Evolutionary conservation across 2,797 vertebrate genomes (phyloP), one percentile per base, ranked within the genome.

Genomic region (Anolis apletophallus): DNA sequence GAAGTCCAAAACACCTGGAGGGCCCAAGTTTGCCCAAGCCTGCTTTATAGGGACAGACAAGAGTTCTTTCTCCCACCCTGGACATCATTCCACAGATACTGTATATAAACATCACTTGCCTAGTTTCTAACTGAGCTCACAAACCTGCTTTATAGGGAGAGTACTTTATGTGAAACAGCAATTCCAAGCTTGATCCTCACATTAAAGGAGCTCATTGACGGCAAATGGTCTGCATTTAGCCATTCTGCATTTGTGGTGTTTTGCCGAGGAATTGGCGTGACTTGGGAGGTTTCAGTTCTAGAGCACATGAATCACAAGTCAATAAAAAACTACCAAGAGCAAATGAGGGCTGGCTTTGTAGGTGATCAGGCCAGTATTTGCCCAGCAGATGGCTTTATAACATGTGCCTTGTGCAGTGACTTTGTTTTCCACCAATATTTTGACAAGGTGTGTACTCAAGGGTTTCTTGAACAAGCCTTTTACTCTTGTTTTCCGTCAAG

Each of bases 371-470:
- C 40, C 80, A 32, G 19, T 80, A 19, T 3, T 64, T 64, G 71
- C 55, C 34, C 0, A 14, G 50, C 0, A 3, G 32, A 16, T 36
- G 3, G 32, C 0, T 0, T 19, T 50, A 68, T 19, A 40, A 50
- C 71, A 80, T 84, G 36, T 29, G 21, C 16, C 7, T 40, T 40
- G 32, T n/a, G 40, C 32, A 81, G 68, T 21, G 36, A 21, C 12
- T 3, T 0, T 0, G 0, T n/a, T 11, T 6, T 40, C 12, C 14
- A 23, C 34, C n/a, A 57, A 14, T 2, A 16, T 55, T 77, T 77
- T 52, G 40, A 75, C 46, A 75, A 52, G 52, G 34, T 14, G 77
- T 71, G 69, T 55, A 1, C 32, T 19, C 46, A 17, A 40, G 52
- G 14, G 26, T 55, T 82, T 57, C 50, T 29, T 14, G 13, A 55